Percentiles rank a stretch among this genome's conserved stretches.
Conservation (phyloP, 2,113 vertebrate species). For the Oryctolagus cuniculus region DNA sequence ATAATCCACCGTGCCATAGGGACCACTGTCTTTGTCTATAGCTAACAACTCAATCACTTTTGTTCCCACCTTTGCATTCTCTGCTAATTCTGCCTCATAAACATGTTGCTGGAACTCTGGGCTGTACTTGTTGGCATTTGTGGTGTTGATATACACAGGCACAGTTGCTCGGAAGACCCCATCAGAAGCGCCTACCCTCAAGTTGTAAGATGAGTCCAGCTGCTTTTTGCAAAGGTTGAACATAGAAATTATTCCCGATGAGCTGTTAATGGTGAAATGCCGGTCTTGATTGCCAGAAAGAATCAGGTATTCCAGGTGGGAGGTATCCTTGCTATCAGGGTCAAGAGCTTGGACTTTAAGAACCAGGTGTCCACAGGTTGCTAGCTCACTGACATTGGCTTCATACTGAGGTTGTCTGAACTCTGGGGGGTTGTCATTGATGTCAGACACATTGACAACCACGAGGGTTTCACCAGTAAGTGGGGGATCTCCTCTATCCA, state of each 20-base stretch:
- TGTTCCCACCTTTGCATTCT: slow-evolving; percentile 96
- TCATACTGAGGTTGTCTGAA: slow-evolving; percentile 93
- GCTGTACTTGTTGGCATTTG: slow-evolving; percentile 94
- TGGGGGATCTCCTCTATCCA: slow-evolving; percentile 91
- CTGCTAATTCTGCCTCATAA: slow-evolving; percentile 96
- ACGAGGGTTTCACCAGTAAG: slow-evolving; percentile 92
- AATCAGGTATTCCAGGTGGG: slow-evolving; percentile 94
- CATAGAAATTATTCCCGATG: slow-evolving; percentile 97
- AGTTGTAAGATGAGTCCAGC: slow-evolving; percentile 92
- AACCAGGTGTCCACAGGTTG: slow-evolving; percentile 95
- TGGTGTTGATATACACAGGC: slow-evolving; percentile 96
- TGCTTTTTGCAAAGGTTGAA: slow-evolving; percentile 95
- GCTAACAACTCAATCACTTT: slow-evolving; percentile 96
- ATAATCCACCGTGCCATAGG: slow-evolving; percentile 95
- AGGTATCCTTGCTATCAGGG: slow-evolving; percentile 90
- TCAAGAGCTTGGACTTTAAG: slow-evolving; percentile 97
- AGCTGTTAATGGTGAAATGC: slow-evolving; percentile 95
- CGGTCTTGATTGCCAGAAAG: slow-evolving; percentile 95
- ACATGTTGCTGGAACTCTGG: slow-evolving; percentile 94
- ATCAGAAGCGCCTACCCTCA: slow-evolving; percentile 96
- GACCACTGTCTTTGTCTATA: slow-evolving; percentile 95
- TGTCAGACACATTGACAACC: slow-evolving; percentile 92
- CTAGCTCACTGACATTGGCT: slow-evolving; percentile 94
- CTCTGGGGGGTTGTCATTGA: slow-evolving; percentile 97
- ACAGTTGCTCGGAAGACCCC: slow-evolving; percentile 95